Percentiles rank a stretch among this genome's conserved stretches.
phyloP scores from a whole-genome alignment of 2,113 vertebrate genomes.

The Amphiprion ocellaris region DNA sequence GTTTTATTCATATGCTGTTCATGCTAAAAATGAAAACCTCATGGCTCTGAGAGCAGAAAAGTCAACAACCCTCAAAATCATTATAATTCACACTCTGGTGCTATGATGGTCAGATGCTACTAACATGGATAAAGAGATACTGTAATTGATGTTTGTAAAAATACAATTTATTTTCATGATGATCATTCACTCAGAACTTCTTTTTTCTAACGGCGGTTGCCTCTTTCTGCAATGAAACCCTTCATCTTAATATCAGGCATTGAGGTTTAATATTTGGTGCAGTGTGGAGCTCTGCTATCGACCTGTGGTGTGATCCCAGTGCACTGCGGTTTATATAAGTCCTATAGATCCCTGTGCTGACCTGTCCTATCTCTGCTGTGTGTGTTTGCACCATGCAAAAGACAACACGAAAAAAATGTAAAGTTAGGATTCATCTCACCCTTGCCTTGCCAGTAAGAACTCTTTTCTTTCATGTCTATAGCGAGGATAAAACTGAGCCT shows the following conservation, averaged over 20 bases:
- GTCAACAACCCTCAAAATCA: not conserved
- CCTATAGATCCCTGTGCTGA: constrained; percentile 31
- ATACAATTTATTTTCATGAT: too few relatives aligned
- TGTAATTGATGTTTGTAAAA: too few relatives aligned
- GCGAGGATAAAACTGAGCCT: constrained; percentile 44
- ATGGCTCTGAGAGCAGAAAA: too few relatives aligned
- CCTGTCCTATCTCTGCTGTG: constrained; percentile 23
- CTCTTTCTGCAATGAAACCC: not conserved
- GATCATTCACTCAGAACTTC: too few relatives aligned
- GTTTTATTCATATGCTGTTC: not conserved
- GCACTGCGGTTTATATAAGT: constrained; percentile 33
- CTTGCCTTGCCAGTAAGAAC: constrained; percentile 22
- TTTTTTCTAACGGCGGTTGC: too few relatives aligned
- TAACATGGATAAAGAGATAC: too few relatives aligned
- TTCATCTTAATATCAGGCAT: constrained; percentile 4
- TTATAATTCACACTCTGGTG: not conserved
- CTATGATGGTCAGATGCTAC: not conserved
- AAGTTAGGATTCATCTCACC: constrained; percentile 38
- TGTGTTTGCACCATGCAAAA: constrained; percentile 38
- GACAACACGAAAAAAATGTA: constrained; percentile 23
- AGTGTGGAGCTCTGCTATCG: constrained; percentile 15
- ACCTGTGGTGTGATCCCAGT: constrained; percentile 6
- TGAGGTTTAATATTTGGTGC: constrained; percentile 25
- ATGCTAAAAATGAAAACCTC: too few relatives aligned
- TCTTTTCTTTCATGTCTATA: constrained; percentile 24